Percentiles rank a stretch among this genome's conserved stretches.
phyloP scores from a whole-genome alignment of 2,113 vertebrate species.

The Setophaga coronata region DNA sequence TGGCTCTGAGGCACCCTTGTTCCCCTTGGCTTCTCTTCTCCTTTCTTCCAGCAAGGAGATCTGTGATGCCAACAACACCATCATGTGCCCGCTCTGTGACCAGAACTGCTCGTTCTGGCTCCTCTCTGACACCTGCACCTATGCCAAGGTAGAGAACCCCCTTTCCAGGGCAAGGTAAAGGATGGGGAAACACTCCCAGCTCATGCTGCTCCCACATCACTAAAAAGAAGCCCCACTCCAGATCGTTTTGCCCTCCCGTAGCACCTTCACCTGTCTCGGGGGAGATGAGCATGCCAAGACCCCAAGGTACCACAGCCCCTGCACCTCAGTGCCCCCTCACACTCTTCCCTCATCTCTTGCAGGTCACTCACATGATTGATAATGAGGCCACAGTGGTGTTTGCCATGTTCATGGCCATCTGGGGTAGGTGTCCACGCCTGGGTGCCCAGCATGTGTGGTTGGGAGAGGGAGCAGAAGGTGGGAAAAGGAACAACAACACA shows the following conservation, averaged over 20 bases:
- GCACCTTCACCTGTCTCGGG: fast-evolving
- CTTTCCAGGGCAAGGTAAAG: not conserved
- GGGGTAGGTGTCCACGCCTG: slow-evolving; percentile 80
- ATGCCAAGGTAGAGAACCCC: slow-evolving; percentile 79
- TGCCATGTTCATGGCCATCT: slow-evolving; percentile 92
- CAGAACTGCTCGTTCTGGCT: slow-evolving; percentile 75
- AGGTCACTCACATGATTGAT: slow-evolving; percentile 93
- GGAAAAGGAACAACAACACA: not conserved
- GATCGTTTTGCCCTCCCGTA: not conserved
- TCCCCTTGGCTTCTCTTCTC: not conserved
- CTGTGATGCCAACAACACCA: slow-evolving; percentile 76
- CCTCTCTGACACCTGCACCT: slow-evolving; percentile 87
- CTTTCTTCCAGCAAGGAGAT: slow-evolving; percentile 84
- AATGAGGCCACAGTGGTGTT: slow-evolving; percentile 91
- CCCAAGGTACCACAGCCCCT: fast-evolving
- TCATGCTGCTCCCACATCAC: fast-evolving
- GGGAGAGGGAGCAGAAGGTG: not conserved
- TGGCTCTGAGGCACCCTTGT: not conserved
- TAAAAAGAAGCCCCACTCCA: not conserved
- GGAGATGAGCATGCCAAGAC: not conserved
- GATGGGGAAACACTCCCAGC: not conserved
- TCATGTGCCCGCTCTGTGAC: slow-evolving; percentile 91
- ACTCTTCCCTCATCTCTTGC: not conserved
- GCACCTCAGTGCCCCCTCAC: not conserved
- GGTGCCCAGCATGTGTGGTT: fast-evolving